Percentiles rank a stretch among this genome's conserved stretches.
Evolutionary conservation across 2,888 invertebrate genomes (phyloP).

Genomic region (Leptinotarsa haldemani): DNA sequence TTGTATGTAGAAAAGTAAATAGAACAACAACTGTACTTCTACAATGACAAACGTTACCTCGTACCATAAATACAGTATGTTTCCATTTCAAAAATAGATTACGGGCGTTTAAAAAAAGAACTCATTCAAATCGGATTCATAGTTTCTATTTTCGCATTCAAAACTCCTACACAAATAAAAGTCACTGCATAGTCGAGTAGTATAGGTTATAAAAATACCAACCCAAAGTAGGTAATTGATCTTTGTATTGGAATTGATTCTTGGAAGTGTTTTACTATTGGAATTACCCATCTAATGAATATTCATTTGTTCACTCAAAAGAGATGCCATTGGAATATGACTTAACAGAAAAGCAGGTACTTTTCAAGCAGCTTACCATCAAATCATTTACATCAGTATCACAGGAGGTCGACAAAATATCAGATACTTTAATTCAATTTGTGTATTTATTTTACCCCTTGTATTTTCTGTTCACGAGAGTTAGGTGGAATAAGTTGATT

Average conservation of each 20-base stretch:
- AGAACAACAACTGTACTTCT: background rate
- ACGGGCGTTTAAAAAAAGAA: slow-evolving; percentile 2
- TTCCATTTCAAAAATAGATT: background rate
- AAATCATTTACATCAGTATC: no score
- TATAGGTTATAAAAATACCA: background rate
- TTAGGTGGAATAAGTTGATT: no score
- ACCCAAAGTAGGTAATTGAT: background rate
- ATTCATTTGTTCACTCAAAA: background rate
- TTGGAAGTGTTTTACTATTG: background rate
- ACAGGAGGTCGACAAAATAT: no score
- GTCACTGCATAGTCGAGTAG: background rate
- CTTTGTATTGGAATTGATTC: background rate
- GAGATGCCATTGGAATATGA: background rate
- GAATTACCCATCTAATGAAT: background rate
- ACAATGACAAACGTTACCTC: background rate
- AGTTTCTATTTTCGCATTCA: slow-evolving; percentile 8
- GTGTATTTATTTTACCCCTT: no score
- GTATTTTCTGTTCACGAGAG: no score
- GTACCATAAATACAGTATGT: background rate
- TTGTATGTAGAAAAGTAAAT: background rate
- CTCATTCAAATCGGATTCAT: background rate
- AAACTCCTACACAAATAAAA: background rate
- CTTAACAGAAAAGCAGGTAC: background rate
- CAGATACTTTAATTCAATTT: no score
- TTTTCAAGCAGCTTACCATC: no score